Evolutionary conservation across 2,888 invertebrate genomes (phyloP), one percentile per base, ranked within the genome.

Genomic region (Thecophora atra): DNA sequence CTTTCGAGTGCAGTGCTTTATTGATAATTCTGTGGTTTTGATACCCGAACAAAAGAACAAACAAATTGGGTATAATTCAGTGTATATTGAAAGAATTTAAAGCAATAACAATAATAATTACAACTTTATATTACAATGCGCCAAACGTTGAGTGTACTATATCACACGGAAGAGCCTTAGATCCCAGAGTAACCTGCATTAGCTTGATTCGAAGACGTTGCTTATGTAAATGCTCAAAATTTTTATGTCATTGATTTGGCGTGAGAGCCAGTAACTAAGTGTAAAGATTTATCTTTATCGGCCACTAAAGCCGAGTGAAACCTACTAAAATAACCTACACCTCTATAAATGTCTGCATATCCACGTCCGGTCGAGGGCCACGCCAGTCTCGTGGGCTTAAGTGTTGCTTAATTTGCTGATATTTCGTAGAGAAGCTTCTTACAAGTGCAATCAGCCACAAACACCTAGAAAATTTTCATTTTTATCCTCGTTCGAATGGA

Each of bases 41-140:
- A n/a, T 28, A 19, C 8, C 47, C 4, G 15, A 15, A 64, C 17
- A 47, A n/a, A 21, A 64, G 3, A 47, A 15, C n/a, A n/a, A 44
- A 44, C 7, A n/a, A 26, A 24, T 44, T 64, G 64, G 63, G 37
- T 63, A 26, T 19, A 56, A 60, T 17, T 64, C 44, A 47, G 24
- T 58, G 58, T 47, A 47, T 47, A 4, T 11, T 19, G 21, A 64
- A 64, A 19, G 26, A 13, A 15, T 5, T 64, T 24, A 42, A 58
- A 26, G 28, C 24, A 24, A 44, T 44, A 7, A n/a, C 26, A 58
- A 28, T 8, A 21, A 54, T 54, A 21, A 21, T 54, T 58, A 58
- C 13, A 58, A 4, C 28, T n/a, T n/a, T 47, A 47, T 15, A n/a
- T n/a, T n/a, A 47, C 54, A 58, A 24, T 24, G 15, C 13, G 26